Evolutionary conservation across 2,888 invertebrate species (phyloP).

Genomic region (Ophion ventricosus): DNA sequence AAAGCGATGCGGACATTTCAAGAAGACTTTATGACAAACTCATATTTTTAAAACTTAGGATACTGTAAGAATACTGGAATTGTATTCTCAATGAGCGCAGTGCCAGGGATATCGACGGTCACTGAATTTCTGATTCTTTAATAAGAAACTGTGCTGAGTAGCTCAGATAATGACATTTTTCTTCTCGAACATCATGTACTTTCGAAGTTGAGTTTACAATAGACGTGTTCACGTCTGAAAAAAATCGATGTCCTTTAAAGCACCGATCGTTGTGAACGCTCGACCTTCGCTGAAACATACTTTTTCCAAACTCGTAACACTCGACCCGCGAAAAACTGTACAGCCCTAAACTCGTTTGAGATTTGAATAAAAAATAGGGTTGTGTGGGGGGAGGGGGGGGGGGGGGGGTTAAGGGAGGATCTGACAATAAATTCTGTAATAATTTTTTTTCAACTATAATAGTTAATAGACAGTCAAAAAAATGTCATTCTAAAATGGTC

Average conservation of each 20-base stretch:
- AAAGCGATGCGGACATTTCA: background rate
- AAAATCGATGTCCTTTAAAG: background rate
- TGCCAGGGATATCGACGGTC: too few relatives aligned
- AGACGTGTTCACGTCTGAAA: background rate
- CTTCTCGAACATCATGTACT: too few relatives aligned
- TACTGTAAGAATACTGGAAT: background rate
- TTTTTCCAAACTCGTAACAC: background rate
- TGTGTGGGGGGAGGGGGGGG: background rate
- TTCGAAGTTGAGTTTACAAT: background rate
- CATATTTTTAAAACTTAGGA: background rate
- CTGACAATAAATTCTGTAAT: conserved; percentile 20
- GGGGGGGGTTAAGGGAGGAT: conserved; percentile 5
- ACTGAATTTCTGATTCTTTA: too few relatives aligned
- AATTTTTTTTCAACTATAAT: conserved; percentile 40
- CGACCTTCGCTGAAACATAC: background rate
- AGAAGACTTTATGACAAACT: background rate
- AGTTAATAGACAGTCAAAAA: conserved; percentile 62
- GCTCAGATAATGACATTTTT: background rate
- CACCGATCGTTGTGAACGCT: background rate
- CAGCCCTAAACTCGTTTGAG: conserved; percentile 10
- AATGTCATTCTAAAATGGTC: conserved; percentile 66
- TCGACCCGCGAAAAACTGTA: background rate
- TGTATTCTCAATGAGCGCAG: too few relatives aligned
- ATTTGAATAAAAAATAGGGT: background rate
- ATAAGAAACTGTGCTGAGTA: background rate